Evolutionary conservation across 2,888 invertebrate genomes (phyloP), one percentile per base, ranked within the genome.

Genomic region (Acanthopleura granulata): DNA sequence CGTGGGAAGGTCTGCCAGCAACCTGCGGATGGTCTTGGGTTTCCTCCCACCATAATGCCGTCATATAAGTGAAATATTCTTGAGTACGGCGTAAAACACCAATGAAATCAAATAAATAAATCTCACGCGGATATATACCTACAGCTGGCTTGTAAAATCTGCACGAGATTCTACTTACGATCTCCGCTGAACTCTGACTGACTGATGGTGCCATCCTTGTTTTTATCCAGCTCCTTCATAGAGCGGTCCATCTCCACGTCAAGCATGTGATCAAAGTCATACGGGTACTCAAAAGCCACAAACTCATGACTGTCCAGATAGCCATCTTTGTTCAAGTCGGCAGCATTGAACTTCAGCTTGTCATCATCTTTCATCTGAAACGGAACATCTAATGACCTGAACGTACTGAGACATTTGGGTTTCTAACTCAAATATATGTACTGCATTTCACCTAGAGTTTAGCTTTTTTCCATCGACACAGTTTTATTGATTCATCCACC

Each of bases 251-350:
- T 75, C 77, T 90, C 89, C 57, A 84, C 81, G 66, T 86, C 84
- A 79, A 91, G 89, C 98, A 99, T 98, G 86, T 93, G 93, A 49
- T 94, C 94, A 90, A 96, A 95, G 90, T 98, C 97, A 91, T 98
- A 97, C 0, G 99, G 99, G 90, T 96, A 97, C 70, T 95, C 94
- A 91, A 98, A 99, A 29, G 95, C 93, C 81, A 95, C 92, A 91
- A 96, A 98, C 91, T 99, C 99, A 0, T 93, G 91, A 0, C 92
- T 86, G 84, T 94, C 93, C 73, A 99, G 92, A 50, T 92, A 90
- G 0, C 94, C 95, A 91, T 99, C 97, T 25, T 93, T 92, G 89
- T 98, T 93, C 18, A 91, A 86, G 92, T 99, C 99, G 0, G 98
- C 97, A 3, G 94, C 94, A 73, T 93, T 91, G 92, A 98, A 99